These are phyloP conservation scores for Urosaurus nigricauda DNA, from an alignment of 2,797 vertebrate species.

Conservation along the genomic window DNA sequence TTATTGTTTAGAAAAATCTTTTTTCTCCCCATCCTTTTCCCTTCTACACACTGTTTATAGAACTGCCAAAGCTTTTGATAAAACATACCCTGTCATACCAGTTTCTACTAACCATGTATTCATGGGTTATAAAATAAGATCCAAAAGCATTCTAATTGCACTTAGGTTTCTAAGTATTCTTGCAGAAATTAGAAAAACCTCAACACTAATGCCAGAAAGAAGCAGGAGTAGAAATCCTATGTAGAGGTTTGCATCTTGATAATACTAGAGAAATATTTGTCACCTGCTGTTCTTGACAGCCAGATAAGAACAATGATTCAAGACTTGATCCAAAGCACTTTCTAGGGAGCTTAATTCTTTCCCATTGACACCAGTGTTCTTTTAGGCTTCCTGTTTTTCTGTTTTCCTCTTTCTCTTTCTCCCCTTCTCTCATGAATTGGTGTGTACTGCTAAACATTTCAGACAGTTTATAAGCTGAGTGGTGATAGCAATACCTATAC, in stretches of 20 bases:
- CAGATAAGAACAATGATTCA: neutral
- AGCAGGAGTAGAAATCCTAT: neutral
- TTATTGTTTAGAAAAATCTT: slow-evolving; percentile 53
- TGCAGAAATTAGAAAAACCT: slow-evolving; percentile 19
- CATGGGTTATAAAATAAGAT: slow-evolving; percentile 7
- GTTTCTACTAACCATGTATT: slow-evolving; percentile 67
- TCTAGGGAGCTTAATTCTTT: neutral
- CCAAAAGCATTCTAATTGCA: slow-evolving; percentile 28
- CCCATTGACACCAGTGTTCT: slow-evolving; percentile 24
- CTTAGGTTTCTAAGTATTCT: slow-evolving; percentile 19
- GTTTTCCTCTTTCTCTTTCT: slow-evolving; percentile 40
- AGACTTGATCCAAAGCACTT: neutral
- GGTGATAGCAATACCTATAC: slow-evolving; percentile 41
- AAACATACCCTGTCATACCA: slow-evolving; percentile 62
- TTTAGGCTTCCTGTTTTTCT: neutral
- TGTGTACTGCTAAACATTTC: slow-evolving; percentile 38
- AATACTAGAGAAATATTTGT: neutral
- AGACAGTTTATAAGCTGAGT: slow-evolving; percentile 35
- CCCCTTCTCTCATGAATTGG: slow-evolving; percentile 10
- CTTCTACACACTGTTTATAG: slow-evolving; percentile 67
- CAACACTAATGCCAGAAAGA: slow-evolving; percentile 1
- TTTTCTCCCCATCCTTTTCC: slow-evolving; percentile 34
- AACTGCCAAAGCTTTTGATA: slow-evolving; percentile 68
- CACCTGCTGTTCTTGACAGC: slow-evolving; percentile 16
- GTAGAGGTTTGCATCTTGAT: neutral